phyloP scores from a whole-genome alignment of 2,888 invertebrate genomes.

The Dysmachus trigonus region DNA sequence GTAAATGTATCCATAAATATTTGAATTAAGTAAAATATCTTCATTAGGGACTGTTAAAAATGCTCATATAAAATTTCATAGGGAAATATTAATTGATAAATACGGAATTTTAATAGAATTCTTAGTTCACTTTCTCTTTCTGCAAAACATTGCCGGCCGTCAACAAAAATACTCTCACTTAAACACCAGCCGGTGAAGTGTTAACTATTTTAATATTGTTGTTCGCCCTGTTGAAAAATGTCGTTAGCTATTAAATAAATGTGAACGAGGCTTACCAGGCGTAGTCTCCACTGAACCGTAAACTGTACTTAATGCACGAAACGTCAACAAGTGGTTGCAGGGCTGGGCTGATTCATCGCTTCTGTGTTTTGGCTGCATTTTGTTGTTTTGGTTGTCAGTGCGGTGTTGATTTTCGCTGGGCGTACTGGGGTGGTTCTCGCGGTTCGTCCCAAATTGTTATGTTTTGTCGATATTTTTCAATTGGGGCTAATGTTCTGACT shows the following conservation, averaged over 20 bases:
- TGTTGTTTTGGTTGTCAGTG: neutral
- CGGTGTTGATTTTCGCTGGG: neutral
- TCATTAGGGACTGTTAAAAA: too few relatives aligned
- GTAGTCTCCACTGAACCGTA: neutral
- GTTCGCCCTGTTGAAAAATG: too few relatives aligned
- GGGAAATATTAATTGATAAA: too few relatives aligned
- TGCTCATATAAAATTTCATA: too few relatives aligned
- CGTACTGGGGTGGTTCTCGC: neutral
- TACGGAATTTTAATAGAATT: too few relatives aligned
- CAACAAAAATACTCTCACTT: too few relatives aligned
- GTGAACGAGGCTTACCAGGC: neutral
- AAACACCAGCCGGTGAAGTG: too few relatives aligned
- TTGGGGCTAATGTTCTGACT: neutral
- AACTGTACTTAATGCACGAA: neutral
- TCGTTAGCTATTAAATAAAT: neutral
- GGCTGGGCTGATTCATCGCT: neutral
- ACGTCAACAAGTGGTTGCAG: conserved; percentile 6
- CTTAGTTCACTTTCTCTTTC: too few relatives aligned
- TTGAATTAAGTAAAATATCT: too few relatives aligned
- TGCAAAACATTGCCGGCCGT: too few relatives aligned
- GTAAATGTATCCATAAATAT: too few relatives aligned
- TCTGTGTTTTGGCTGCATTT: neutral
- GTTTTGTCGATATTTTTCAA: neutral
- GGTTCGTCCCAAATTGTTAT: neutral
- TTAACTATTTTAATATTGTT: neutral